A percentile compares a stretch with the other conserved stretches of the same genome.
These are phyloP conservation scores for Phymanthus crucifer DNA, from an alignment of 92 coral and sea anemone genomes.

Conservation along the genomic window DNA sequence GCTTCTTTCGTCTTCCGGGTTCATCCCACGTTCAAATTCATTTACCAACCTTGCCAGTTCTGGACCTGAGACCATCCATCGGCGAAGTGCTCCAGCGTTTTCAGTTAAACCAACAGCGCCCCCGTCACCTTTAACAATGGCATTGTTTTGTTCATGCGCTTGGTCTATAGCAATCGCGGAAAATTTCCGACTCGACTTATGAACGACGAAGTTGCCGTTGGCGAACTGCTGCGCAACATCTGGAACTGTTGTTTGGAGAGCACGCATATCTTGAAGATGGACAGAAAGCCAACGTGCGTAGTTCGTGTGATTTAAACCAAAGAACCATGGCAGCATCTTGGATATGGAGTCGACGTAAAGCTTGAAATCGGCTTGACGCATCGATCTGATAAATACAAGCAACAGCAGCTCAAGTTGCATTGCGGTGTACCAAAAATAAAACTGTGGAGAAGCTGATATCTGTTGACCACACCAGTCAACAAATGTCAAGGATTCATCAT, in stretches of 20 bases:
- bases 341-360: conserved; percentile 47
- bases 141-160: conserved; percentile 66
- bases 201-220: conserved; percentile 42
- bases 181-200: conserved; percentile 49
- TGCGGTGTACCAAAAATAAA: not conserved
- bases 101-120: conserved; percentile 60
- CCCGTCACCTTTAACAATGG: conserved; percentile 62
- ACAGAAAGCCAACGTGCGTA: conserved; percentile 70
- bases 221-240: conserved; percentile 40
- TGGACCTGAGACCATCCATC: conserved; percentile 59
- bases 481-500: not conserved
- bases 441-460: not conserved
- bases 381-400: conserved; percentile 48
- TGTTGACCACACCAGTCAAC: not conserved
- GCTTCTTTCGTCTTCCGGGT: conserved; percentile 13
- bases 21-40: conserved; percentile 46
- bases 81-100: conserved; percentile 46
- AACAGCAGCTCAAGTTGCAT: conserved; percentile 31
- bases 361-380: conserved; percentile 41
- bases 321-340: conserved; percentile 54
- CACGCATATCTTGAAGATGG: conserved; percentile 53
- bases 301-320: conserved; percentile 54
- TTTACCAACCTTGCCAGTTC: conserved; percentile 49
- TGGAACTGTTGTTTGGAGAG: conserved; percentile 41
- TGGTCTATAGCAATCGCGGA: conserved; percentile 65